Conservation (phyloP, 2,888 invertebrate species). For the Tricholauxania praeusta region DNA sequence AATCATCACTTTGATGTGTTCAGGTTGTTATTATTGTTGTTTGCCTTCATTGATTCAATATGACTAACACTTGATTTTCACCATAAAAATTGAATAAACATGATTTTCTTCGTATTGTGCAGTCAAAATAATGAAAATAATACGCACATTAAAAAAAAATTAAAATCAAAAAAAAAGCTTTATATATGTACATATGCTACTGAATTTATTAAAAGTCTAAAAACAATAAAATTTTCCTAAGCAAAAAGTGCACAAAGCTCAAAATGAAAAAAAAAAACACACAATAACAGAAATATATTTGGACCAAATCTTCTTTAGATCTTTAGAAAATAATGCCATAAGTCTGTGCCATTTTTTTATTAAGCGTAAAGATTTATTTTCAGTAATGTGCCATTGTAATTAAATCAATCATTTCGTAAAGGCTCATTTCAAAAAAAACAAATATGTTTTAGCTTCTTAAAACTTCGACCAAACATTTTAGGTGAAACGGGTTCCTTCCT, state of each 20-base stretch:
- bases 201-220: not conserved
- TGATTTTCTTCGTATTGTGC: no score
- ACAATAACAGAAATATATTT: not conserved
- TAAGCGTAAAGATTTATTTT: no score
- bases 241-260: not conserved
- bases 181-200: not conserved
- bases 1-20: constrained; percentile 20
- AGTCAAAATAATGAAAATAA: no score
- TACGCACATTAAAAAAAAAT: no score
- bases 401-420: no score
- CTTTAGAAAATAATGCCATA: not conserved
- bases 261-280: not conserved
- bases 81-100: no score
- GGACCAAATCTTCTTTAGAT: not conserved
- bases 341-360: no score
- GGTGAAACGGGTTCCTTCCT: no score
- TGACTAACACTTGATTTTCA: not conserved
- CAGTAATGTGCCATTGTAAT: no score
- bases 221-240: not conserved
- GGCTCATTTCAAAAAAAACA: no score
- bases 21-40: constrained; percentile 7
- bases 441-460: no score
- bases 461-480: no score
- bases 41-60: not conserved
- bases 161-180: not conserved